Base-by-base conservation (phyloP, 2,797 vertebrate species). In the Melanotaenia boesemani region DNA sequence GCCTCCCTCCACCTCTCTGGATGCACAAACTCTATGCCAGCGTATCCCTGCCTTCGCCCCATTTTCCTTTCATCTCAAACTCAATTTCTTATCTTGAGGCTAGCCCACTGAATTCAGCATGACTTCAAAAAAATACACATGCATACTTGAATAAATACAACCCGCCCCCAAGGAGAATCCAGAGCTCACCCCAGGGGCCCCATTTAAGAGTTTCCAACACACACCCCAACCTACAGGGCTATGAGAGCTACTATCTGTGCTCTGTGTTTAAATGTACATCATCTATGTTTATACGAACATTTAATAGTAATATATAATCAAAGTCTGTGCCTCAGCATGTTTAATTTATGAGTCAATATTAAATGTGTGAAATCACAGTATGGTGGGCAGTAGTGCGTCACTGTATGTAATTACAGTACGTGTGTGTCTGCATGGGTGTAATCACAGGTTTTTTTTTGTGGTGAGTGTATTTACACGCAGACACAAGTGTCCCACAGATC, bases 1-100 rank as follows among this genome's bases (percentile, higher is more conserved):
- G 28, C 32, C 46, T 22, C 28, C 26, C 59, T 13, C 60, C 46
- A 1, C 62, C 71, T 69, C 34, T 59, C 9, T 60, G 44, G 69
- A 77, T 83, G 65, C 79, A 72, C 80, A 77, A 36, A 82, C 82
- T 75, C 73, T 0, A 22, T 74, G 81, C 82, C 84, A 84, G 75
- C 74, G 67, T 84, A 75, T 76, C 79, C 72, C 78, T 59, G 30
- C 82, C 76, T 74, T 86, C 60, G 72, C 79, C 83, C 82, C 76
- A 82, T 60, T 90, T 91, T 86, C 84, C 85, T 91, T 90, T 91
- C 84, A 90, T 90, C 89, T 88, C 75, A 68, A 89, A 86, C 71
- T 85, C 69, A 18, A 22, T 62, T 82, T 63, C 89, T 87, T 88
- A 89, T 89, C 91, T 84, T 22, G 4, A 69, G 74, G 81, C 86